Evolutionary conservation across 1,140 invertebrate species (phyloP).

Genomic region (Drosophila seguyi): DNA sequence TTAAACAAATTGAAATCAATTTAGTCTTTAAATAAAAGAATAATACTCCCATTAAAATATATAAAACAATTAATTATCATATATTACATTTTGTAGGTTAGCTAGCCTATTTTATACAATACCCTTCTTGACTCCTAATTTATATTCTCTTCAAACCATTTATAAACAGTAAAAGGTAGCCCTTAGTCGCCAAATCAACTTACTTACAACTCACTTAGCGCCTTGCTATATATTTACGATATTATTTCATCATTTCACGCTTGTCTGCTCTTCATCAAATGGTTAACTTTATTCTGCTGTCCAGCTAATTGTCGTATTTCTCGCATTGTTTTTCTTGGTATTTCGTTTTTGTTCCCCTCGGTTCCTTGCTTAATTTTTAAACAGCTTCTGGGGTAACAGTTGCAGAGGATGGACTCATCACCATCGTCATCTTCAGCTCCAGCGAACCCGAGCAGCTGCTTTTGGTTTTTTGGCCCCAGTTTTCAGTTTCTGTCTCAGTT

Average conservation of each 20-base stretch:
- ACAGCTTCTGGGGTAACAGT: constrained; percentile 44
- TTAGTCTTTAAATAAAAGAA: neutral
- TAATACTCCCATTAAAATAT: neutral
- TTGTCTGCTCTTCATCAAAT: constrained; percentile 65
- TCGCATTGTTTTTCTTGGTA: constrained; percentile 54
- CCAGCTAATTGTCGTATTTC: constrained; percentile 66
- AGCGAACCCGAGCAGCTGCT: constrained; percentile 68
- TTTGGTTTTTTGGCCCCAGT: constrained; percentile 9
- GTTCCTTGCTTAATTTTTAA: constrained; percentile 44
- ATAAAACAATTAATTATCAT: too few species aligned
- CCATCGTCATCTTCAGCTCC: constrained; percentile 52
- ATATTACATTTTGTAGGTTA: neutral
- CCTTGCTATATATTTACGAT: constrained; percentile 23
- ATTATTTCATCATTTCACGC: constrained; percentile 78
- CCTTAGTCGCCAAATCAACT: neutral
- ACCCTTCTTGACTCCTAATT: neutral
- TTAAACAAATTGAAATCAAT: neutral
- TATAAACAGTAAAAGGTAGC: neutral
- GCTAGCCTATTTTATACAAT: neutral
- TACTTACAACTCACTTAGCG: neutral
- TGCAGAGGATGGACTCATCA: constrained; percentile 25
- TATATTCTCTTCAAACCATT: neutral
- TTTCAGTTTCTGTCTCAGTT: constrained; percentile 28
- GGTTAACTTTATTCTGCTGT: constrained; percentile 62
- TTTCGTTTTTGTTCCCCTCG: constrained; percentile 9